Evolutionary conservation across 2,113 vertebrate genomes (phyloP).

Genomic region (Perognathus longimembris): DNA sequence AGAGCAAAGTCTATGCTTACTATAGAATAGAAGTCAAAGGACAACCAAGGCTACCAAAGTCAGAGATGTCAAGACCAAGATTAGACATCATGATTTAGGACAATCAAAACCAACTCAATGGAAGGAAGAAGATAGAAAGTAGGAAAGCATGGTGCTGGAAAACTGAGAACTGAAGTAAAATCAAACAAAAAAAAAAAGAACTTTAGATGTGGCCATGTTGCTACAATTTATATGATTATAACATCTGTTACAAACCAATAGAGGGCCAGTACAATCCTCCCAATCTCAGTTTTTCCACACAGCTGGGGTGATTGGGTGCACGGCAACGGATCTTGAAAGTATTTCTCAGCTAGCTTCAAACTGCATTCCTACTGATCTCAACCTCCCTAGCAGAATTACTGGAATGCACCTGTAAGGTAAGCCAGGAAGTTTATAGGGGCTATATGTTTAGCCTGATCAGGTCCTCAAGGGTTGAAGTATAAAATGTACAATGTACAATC

Average conservation of each 20-base stretch:
- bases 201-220: background rate
- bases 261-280: background rate
- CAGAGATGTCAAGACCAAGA: background rate
- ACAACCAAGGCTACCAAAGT: background rate
- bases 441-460: background rate
- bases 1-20: background rate
- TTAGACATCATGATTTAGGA: background rate
- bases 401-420: no score
- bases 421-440: background rate
- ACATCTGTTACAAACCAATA: background rate
- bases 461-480: background rate
- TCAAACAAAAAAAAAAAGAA: background rate
- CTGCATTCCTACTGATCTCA: no score
- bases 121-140: background rate
- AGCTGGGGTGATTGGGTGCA: no score
- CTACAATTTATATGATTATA: background rate
- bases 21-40: background rate
- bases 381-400: no score
- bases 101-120: background rate
- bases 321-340: no score
- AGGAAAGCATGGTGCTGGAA: background rate
- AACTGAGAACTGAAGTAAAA: background rate
- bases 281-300: no score
- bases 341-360: no score
- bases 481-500: background rate